Evolutionary conservation across 1,140 invertebrate genomes (phyloP), one percentile per base, ranked within the genome.

Genomic region (Drosophila burlai): DNA sequence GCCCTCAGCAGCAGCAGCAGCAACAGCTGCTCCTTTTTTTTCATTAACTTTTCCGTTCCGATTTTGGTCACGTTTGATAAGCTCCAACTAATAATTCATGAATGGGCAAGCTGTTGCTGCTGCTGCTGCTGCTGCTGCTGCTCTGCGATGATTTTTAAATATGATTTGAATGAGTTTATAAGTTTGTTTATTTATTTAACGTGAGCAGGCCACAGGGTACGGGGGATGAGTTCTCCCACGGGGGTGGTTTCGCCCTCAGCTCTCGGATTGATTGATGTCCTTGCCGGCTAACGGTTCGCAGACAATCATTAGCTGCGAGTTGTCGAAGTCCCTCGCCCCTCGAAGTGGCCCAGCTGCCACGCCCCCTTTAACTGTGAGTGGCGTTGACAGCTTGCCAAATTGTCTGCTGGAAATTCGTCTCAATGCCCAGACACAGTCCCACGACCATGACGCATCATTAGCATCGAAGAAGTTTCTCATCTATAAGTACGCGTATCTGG

Each of bases 121-220:
- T 68, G 34, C 49, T 55, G 50, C 83, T 87, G 83, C 77, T 83
- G 47, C 16, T 68, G 34, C 49, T 55, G 50, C 83, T 47, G 38
- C 16, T 67, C 47, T 61, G 43, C 59, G 74, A 89, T 87, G 85
- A 84, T 86, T 89, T 83, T 87, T 89, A 87, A 87, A 89, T 89
- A 89, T 84, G 85, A 89, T 89, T 89, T 77, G 77, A 87, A 87
- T 87, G 84, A 89, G 84, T 87, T 87, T 90, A 89, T 87, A 87
- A 89, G 77, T 86, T 83, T 81, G 81, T 89, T 84, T 87, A 89
- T 89, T 87, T 87, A 76, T 71, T 81, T 87, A 79, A 87, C 78
- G 63, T 67, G 59, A 62, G 58, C 34, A 40, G 36, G 36, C 42
- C 64, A 18, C 16, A 15, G 11, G 36, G 11, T 1, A 16, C 10